These are phyloP conservation scores for Maniola jurtina DNA, from an alignment of 1,140 invertebrate genomes.

Conservation along the genomic window DNA sequence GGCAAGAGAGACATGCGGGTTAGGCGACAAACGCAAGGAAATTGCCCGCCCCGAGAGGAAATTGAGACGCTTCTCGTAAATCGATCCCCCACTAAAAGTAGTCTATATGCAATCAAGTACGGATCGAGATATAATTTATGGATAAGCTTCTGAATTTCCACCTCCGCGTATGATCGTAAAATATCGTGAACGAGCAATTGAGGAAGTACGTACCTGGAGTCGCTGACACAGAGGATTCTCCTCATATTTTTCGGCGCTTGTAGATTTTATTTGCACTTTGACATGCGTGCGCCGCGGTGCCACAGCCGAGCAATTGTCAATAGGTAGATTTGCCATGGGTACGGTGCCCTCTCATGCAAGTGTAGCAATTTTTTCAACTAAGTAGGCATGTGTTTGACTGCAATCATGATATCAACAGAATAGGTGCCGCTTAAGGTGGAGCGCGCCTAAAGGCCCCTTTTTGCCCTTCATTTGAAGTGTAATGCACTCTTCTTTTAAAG, in stretches of 20 bases:
- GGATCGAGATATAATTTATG: slow-evolving; percentile 42
- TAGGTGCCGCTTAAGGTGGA: too few species aligned
- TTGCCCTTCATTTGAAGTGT: too few species aligned
- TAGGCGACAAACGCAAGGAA: slow-evolving; percentile 53
- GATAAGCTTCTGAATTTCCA: slow-evolving; percentile 38
- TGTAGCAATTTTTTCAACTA: too few species aligned
- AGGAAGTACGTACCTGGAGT: not conserved
- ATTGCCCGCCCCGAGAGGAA: slow-evolving; percentile 51
- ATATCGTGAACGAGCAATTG: slow-evolving; percentile 17
- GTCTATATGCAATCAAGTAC: slow-evolving; percentile 44
- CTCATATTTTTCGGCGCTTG: not conserved
- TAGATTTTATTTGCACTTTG: too few species aligned
- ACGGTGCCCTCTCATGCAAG: too few species aligned
- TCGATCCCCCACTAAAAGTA: slow-evolving; percentile 39
- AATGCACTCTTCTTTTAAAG: too few species aligned
- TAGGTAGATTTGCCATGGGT: too few species aligned
- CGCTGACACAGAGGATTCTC: not conserved
- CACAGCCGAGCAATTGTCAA: too few species aligned
- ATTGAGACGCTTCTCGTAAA: slow-evolving; percentile 53
- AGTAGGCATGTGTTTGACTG: too few species aligned
- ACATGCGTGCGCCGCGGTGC: not conserved
- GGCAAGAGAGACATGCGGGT: slow-evolving; percentile 12
- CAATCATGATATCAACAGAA: too few species aligned
- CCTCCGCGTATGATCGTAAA: slow-evolving; percentile 33
- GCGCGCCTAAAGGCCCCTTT: too few species aligned